Evolutionary conservation across 2,113 vertebrate species (phyloP), one percentile per base, ranked within the genome.

Genomic region (Harpagus bidentatus): DNA sequence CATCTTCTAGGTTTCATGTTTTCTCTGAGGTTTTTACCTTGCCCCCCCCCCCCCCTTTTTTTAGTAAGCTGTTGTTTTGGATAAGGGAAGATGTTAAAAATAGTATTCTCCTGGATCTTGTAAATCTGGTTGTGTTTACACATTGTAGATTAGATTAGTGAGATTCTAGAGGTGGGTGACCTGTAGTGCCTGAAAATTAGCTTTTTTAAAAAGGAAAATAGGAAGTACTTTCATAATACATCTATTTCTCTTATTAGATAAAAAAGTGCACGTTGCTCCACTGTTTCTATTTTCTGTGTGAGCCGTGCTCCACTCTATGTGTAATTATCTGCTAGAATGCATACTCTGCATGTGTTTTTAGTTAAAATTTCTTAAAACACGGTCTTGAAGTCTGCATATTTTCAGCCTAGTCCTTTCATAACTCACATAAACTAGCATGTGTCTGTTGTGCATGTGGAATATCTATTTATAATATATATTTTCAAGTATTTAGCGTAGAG

Each of bases 291-390:
- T 71, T 72, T 93, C 73, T 82, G 19, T 82, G 38, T 40, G 40
- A 88, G 19, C 56, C 1, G 1, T 61, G 29, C 78, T 89, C 58
- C 13, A 23, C 65, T 89, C 50, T 43, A 34, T 28, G 40, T 61
- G 61, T 70, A 81, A 95, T 94, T 96, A 95, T 92, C 92, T 92
- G 77, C 67, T 93, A 90, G 79, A 96, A 78, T 71, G 85, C 13
- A 26, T 84, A n/a, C 70, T 65, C 86, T 87, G 77, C 95, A 95
- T 93, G 56, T 97, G 96, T 25, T 95, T 97, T 97, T 63, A 79
- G 69, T 97, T 95, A 97, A 95, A 82, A 95, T 96, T 97, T 95
- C 92, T 97, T 96, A 95, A 95, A 96, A 95, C 93, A 82, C 0
- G 12, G 65, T 72, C 94, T 89, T 95, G 84, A 89, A 97, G 97